Percentiles rank a stretch among this genome's conserved stretches.
Conservation (phyloP, 92 coral and sea anemone species). For the Hydrozoanthus gracilis region DNA sequence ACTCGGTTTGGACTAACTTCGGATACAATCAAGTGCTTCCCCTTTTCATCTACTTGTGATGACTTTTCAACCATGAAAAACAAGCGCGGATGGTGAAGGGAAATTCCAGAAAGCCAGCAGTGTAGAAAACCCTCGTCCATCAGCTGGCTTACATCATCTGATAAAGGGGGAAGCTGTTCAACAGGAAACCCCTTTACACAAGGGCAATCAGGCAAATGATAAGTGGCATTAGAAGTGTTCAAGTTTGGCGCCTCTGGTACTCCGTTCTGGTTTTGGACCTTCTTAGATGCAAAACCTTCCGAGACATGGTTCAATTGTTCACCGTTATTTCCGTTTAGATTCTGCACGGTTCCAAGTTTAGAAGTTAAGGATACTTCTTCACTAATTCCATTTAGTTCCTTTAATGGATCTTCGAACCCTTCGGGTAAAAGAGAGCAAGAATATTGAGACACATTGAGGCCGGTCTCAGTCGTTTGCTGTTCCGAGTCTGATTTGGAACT, state of each 20-base stretch:
- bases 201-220: slow-evolving; percentile 67
- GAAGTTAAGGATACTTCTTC: not conserved
- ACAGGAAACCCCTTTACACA: slow-evolving; percentile 65
- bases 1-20: slow-evolving; percentile 92
- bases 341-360: not conserved
- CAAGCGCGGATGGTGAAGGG: slow-evolving; percentile 78
- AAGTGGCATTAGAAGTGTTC: slow-evolving; percentile 1
- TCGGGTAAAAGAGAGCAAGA: slow-evolving; percentile 21
- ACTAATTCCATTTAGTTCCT: not conserved
- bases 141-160: slow-evolving; percentile 73
- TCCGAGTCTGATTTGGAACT: not conserved
- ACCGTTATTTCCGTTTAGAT: not conserved
- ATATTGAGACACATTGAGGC: not conserved
- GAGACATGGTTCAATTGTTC: not conserved
- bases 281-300: not conserved
- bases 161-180: slow-evolving; percentile 61
- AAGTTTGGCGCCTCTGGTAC: not conserved
- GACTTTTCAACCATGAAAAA: slow-evolving; percentile 72
- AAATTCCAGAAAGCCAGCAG: slow-evolving; percentile 99
- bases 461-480: not conserved
- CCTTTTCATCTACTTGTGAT: slow-evolving; percentile 63
- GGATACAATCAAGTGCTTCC: slow-evolving; percentile 67
- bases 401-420: not conserved
- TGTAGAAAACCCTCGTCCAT: slow-evolving; percentile 74
- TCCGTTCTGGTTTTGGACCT: not conserved